Evolutionary conservation across 1,140 invertebrate species (phyloP), one percentile per base, ranked within the genome.

Genomic region (Solen grandis): DNA sequence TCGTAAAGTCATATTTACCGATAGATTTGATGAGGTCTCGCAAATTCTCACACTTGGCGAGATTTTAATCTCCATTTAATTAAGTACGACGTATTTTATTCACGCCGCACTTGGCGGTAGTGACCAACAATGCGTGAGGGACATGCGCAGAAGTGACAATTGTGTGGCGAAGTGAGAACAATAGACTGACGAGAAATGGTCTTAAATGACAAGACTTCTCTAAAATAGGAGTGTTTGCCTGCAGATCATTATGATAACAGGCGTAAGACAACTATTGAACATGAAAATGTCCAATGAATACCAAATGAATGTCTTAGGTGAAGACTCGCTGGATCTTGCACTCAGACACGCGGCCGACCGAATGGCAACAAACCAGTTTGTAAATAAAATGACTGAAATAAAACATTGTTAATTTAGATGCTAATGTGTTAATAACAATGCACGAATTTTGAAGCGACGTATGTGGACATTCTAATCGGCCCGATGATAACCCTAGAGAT

Each of bases 1-100:
- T 78, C 75, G 75, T 78, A 78, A 78, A 78, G 25, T 78, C 75
- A 78, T 69, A 78, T 78, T 78, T 78, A 78, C 75, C 54, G 63
- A 78, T 78, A 78, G 66, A 69, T 68, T 78, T 78, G 75, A 78
- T 78, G 75, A 78, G 63, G 63, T 78, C 75, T 78, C 75, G 63
- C 1, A 62, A 78, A 78, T 35, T 69, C 75, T 78, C 75, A 50
- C 75, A 78, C 63, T 68, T 69, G 63, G 38, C 63, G 75, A 78
- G 75, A 78, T 78, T 52, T 55, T 66, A 78, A 78, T 78, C 75
- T 68, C n/a, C 65, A 69, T 78, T 78, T 78, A 62, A 78, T 78
- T 78, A 78, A 41, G 54, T 78, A 50, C 41, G 27, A 46, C 65
- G 63, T 35, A 57, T 66, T 78, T 78, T 22, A 16, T 68, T 78